phyloP scores from a whole-genome alignment of 1,140 invertebrate genomes.

The Harpegnathos saltator region DNA sequence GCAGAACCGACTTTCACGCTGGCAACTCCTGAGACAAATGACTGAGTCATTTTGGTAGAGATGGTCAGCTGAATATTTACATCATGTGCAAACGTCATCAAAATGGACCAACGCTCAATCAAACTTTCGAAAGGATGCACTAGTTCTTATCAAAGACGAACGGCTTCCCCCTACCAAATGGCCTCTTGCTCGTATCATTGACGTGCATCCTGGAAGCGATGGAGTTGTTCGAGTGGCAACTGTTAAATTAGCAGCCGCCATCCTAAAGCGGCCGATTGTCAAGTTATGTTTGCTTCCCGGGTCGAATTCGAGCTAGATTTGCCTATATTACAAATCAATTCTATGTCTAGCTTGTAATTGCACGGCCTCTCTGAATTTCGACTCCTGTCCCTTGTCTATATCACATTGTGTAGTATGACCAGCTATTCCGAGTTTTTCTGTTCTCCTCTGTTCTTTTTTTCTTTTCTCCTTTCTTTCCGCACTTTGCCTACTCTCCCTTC shows the following conservation, averaged over 20 bases:
- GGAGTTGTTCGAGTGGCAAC: constrained; percentile 28
- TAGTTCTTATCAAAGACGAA: constrained; percentile 68
- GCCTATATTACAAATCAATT: neutral
- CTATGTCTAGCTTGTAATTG: no score
- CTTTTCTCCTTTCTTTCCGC: neutral
- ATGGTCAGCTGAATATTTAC: constrained; percentile 47
- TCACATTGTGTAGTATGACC: no score
- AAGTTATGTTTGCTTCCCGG: constrained; percentile 18
- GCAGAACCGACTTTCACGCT: constrained; percentile 2
- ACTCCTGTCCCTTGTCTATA: neutral
- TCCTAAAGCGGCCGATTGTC: constrained; percentile 28
- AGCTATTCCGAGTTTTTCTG: neutral
- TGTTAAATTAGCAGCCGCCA: constrained; percentile 2
- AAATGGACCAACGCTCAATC: constrained; percentile 57
- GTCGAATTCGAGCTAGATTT: neutral
- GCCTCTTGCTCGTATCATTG: constrained; percentile 47
- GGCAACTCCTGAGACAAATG: constrained; percentile 31
- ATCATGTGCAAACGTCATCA: constrained; percentile 19
- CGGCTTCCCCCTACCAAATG: constrained; percentile 52
- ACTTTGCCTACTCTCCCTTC: neutral
- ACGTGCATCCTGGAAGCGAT: neutral
- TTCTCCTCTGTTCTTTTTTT: neutral
- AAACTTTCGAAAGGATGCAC: constrained; percentile 31
- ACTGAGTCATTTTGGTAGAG: constrained; percentile 28
- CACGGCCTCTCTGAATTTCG: neutral